Conservation (phyloP, 1,140 invertebrate genomes). For the Melitaea cinxia region DNA sequence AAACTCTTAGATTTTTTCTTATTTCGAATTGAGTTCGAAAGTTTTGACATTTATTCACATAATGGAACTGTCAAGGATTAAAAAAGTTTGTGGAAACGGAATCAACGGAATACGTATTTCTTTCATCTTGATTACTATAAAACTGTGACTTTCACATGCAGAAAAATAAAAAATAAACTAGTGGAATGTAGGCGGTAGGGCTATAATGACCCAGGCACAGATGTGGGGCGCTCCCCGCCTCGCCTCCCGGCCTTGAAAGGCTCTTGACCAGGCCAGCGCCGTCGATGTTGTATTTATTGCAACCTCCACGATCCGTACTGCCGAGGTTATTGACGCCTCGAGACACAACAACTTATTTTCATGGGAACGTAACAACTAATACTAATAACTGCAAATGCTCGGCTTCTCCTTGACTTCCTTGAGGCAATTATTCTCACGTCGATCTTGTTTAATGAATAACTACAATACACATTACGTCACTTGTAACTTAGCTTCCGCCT, state of each 20-base stretch:
- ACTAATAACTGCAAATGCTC: conserved; percentile 50
- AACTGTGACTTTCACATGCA: conserved; percentile 4
- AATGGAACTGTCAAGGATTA: not conserved
- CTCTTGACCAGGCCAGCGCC: conserved; percentile 78
- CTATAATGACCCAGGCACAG: conserved; percentile 61
- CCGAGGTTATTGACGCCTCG: conserved; percentile 78
- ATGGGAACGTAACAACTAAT: conserved; percentile 61
- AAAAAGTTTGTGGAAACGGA: not conserved
- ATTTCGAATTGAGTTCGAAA: not conserved
- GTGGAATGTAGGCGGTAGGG: conserved; percentile 64
- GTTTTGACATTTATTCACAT: not conserved
- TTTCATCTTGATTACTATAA: not conserved
- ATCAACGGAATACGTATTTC: not conserved
- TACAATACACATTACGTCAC: conserved; percentile 80
- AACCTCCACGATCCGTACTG: conserved; percentile 78
- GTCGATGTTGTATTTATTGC: conserved; percentile 80
- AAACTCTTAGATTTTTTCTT: not conserved
- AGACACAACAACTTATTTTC: conserved; percentile 62
- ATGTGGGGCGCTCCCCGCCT: conserved; percentile 75
- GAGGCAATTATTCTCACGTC: conserved; percentile 73
- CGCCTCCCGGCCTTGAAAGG: conserved; percentile 79
- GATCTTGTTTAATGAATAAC: conserved; percentile 72
- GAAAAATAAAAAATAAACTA: conserved; percentile 2
- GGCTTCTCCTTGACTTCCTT: conserved; percentile 75
- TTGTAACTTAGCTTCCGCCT: conserved; percentile 74